Percentiles rank a stretch among this genome's conserved stretches.
phyloP scores from a whole-genome alignment of 2,888 invertebrate genomes.

The Ormyrus rosae region DNA sequence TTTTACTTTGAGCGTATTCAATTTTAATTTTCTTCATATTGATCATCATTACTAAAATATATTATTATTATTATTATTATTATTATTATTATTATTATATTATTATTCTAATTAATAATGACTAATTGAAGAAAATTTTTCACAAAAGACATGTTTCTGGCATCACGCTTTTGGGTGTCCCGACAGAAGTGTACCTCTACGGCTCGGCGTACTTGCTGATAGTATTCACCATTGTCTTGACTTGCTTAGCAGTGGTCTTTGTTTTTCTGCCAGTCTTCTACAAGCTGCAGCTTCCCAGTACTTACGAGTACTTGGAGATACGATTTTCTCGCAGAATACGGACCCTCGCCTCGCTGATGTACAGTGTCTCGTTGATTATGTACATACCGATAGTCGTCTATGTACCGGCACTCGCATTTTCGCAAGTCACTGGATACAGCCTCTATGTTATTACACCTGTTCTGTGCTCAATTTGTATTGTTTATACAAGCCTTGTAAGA shows the following conservation, averaged over 20 bases:
- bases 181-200: slow-evolving; percentile 84
- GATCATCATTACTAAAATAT: no score
- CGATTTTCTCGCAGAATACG: slow-evolving; percentile 80
- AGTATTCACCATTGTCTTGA: slow-evolving; percentile 72
- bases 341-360: slow-evolving; percentile 79
- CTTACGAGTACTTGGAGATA: slow-evolving; percentile 82
- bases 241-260: slow-evolving; percentile 68
- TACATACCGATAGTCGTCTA: slow-evolving; percentile 83
- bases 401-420: slow-evolving; percentile 83
- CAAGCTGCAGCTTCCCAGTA: slow-evolving; percentile 82
- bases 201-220: slow-evolving; percentile 81
- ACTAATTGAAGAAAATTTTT: no score
- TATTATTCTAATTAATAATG: no score
- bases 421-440: slow-evolving; percentile 83
- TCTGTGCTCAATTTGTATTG: slow-evolving; percentile 84
- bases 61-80: no score
- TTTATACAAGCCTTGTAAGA: slow-evolving; percentile 84
- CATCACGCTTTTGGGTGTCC: slow-evolving; percentile 84
- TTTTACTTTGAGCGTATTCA: no score
- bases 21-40: no score
- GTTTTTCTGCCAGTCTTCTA: slow-evolving; percentile 82
- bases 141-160: slow-evolving; percentile 83
- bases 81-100: no score
- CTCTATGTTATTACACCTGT: slow-evolving; percentile 82
- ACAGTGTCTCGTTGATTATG: slow-evolving; percentile 79